Percentiles rank a stretch among this genome's conserved stretches.
These are phyloP conservation scores for Galleria mellonella DNA, from an alignment of 1,140 invertebrate species.

Conservation along the genomic window DNA sequence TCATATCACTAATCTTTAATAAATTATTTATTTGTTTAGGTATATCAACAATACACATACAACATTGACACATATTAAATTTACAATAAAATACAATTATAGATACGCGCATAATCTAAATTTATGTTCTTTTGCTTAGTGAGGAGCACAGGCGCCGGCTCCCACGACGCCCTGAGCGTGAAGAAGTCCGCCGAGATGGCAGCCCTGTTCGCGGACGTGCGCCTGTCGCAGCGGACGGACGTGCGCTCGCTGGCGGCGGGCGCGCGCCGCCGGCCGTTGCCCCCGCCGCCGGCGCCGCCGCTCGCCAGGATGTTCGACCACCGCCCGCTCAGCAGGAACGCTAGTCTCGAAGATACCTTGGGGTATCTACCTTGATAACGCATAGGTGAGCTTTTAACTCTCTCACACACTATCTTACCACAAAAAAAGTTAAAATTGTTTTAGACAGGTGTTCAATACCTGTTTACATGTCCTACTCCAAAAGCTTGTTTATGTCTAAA, in stretches of 20 bases:
- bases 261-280: constrained; percentile 17
- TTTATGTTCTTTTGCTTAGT: constrained; percentile 39
- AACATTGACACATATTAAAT: too few species aligned
- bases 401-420: not conserved
- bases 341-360: constrained; percentile 61
- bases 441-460: too few species aligned
- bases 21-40: too few species aligned
- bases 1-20: too few species aligned
- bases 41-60: too few species aligned
- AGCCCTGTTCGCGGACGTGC: constrained; percentile 85
- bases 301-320: constrained; percentile 50
- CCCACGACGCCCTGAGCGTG: constrained; percentile 85
- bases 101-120: too few species aligned
- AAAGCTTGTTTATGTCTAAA: too few species aligned
- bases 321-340: constrained; percentile 46
- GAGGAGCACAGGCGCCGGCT: constrained; percentile 75
- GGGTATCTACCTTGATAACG: constrained; percentile 62
- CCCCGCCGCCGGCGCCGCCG: constrained; percentile 15
- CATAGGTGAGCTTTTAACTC: not conserved
- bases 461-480: too few species aligned
- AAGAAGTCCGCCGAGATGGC: constrained; percentile 93
- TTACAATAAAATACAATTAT: too few species aligned
- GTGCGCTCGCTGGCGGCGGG: constrained; percentile 50
- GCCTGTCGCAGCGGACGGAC: constrained; percentile 74
- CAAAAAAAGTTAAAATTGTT: too few species aligned